Evolutionary conservation across 2,888 invertebrate species (phyloP).

Genomic region (Drosophila imparisetae): DNA sequence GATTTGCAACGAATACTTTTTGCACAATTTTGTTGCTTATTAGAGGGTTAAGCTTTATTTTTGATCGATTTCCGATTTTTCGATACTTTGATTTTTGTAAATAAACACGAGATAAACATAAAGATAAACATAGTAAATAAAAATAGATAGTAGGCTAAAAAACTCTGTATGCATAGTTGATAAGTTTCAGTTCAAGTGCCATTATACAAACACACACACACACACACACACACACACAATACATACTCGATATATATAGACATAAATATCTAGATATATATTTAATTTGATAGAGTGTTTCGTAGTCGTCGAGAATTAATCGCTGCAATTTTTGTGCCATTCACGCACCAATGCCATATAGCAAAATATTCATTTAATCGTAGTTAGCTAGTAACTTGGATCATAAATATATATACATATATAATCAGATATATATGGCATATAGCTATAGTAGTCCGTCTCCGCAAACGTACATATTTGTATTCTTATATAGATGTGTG

Average conservation of each 20-base stretch:
- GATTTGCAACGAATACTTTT: background rate
- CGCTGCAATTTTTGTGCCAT: conserved; percentile 68
- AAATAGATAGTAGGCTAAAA: background rate
- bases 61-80: background rate
- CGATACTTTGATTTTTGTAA: background rate
- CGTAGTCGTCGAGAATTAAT: conserved; percentile 35
- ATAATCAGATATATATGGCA: background rate
- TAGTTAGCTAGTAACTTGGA: conserved; percentile 41
- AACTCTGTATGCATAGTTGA: conserved; percentile 34
- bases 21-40: background rate
- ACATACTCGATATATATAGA: conserved; percentile 10
- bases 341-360: conserved; percentile 75
- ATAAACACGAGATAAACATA: background rate
- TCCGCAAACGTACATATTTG: background rate
- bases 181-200: conserved; percentile 77
- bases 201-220: conserved; percentile 49
- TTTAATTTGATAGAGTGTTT: conserved; percentile 36
- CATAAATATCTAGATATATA: conserved; percentile 7
- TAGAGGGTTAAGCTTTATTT: background rate
- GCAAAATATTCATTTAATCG: conserved; percentile 51
- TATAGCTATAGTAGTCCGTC: background rate
- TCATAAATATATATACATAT: conserved; percentile 9
- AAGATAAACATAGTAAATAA: conserved; percentile 16
- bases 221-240: conserved; percentile 7
- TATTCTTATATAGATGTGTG: background rate